Evolutionary conservation across 1,140 invertebrate species (phyloP), one percentile per base, ranked within the genome.

Genomic region (Dryas iulia): DNA sequence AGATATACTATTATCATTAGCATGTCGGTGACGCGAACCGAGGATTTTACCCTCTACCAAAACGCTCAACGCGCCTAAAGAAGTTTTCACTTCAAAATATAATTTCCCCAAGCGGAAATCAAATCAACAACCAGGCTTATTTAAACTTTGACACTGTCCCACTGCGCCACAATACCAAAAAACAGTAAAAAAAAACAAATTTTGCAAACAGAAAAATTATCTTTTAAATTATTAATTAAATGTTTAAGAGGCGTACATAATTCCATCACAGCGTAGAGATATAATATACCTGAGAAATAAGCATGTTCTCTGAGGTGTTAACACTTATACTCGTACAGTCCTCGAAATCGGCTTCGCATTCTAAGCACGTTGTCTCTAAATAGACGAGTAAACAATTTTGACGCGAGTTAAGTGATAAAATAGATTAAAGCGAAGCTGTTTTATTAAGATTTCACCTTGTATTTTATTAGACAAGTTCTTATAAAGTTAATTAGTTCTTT

Each of bases 351-450:
- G 6, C 58, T 54, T 31, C 56, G 52, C 23, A 62, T 69, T 63
- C 60, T 18, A 30, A 62, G 61, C 68, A 64, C 68, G 60, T 64
- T 14, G 56, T 60, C n/a, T 62, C 64, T 59, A 70, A 70, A 62
- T 68, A 68, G 59, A 59, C 14, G 47, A 61, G 58, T 64, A 64
- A 70, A 70, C 68, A 70, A 70, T 64, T 70, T 64, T 52, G 59
- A 30, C 35, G 56, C 28, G 67, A 64, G 61, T 64, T 68, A 64
- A 62, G 25, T 62, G 59, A 62, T 62, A 62, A 62, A 47, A 26
- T 53, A 62, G 35, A 62, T 30, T 62, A 52, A 62, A n/a, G 24
- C 10, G 39, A 62, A 62, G 59, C 39, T 53, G 59, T 30, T 62
- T 62, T 53, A 62, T 62, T 62, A 23, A 33, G n/a, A 47, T 62